These are phyloP conservation scores for Ctenopoma multispine DNA, from an alignment of 2,797 vertebrate species.

Conservation along the genomic window DNA sequence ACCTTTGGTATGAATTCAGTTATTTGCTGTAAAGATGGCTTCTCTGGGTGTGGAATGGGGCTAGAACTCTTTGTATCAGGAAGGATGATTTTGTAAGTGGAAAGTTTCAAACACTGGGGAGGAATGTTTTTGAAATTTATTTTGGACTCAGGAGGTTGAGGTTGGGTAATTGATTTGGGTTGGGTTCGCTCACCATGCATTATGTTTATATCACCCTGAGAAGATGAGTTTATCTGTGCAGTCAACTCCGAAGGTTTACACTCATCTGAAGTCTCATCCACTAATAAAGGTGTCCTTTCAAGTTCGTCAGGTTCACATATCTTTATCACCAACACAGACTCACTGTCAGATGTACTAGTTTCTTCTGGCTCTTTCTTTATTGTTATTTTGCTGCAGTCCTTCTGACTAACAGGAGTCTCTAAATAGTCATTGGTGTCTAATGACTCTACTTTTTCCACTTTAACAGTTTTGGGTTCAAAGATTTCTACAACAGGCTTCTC, in stretches of 20 bases:
- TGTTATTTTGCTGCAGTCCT: conserved; percentile 30
- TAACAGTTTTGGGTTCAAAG: conserved; percentile 57
- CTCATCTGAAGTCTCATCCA: conserved; percentile 38
- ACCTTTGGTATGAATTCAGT: conserved; percentile 31
- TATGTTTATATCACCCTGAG: conserved; percentile 14
- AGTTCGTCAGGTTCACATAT: conserved; percentile 65
- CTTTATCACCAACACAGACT: conserved; percentile 82
- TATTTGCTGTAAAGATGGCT: background rate
- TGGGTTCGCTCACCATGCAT: conserved; percentile 31
- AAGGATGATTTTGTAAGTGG: conserved; percentile 76
- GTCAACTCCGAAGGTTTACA: conserved; percentile 25
- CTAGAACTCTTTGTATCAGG: conserved; percentile 57
- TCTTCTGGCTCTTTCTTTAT: conserved; percentile 73
- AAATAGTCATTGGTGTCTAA: conserved; percentile 20
- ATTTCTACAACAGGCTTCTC: conserved; percentile 34
- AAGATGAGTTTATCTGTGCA: conserved; percentile 3
- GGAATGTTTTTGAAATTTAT: conserved; percentile 72
- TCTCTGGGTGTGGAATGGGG: conserved; percentile 16
- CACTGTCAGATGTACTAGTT: conserved; percentile 44
- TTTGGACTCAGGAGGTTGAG: conserved; percentile 32
- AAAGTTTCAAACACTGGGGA: conserved; percentile 76
- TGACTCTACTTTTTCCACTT: conserved; percentile 72
- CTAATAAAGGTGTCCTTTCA: conserved; percentile 47
- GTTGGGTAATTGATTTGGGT: conserved; percentile 32
- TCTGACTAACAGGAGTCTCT: conserved; percentile 34